Base-by-base conservation (phyloP, 2,888 invertebrate genomes). In the Alcis repandata region DNA sequence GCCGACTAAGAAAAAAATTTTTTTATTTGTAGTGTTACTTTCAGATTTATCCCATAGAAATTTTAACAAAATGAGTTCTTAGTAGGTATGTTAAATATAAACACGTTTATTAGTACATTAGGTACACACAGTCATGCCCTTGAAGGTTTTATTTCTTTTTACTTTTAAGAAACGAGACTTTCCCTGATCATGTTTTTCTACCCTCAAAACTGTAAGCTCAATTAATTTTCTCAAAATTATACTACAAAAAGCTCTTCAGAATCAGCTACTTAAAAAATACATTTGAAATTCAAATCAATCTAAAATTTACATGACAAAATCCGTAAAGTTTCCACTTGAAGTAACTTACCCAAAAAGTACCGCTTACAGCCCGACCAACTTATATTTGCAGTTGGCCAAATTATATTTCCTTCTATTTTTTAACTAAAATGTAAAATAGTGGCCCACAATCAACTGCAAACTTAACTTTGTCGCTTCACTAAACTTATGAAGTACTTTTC, bases 401-500 rank as follows among this genome's bases (percentile, higher is more conserved):
- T 40, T 19, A 10, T 10, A 15, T 8, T 19, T 19, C 19, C 17
- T 7, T 2, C 41, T 11, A 20, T 10, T 19, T 20, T n/a, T 19
- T 20, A 11, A 19, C 15, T 1, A 7, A n/a, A 17, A 41, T 17
- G 7, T 41, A 6, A 15, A 0, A 17, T 17, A 11, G 17, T 17
- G 8, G 41, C 41, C 17, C 41, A 8, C 15, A 17, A 7, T 17
- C 15, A 17, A 17, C 41, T 41, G 0, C 9, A 41, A 3, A 17
- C 0, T 9, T 17, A 17, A 8, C 8, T 41, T n/a, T 13, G n/a
- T n/a, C 27, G 27, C 6, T 4, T 6, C 36, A 36, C 13, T n/a
- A 9, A 51, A 53, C 38, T 57, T 58, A 3, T 46, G 22, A 33
- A 22, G 20, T 27, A 63, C 27, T 45, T 20, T 41, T 51, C 41